Evolutionary conservation across 2,888 invertebrate species (phyloP), one percentile per base, ranked within the genome.

Genomic region (Hermaeophaga mercurialis): DNA sequence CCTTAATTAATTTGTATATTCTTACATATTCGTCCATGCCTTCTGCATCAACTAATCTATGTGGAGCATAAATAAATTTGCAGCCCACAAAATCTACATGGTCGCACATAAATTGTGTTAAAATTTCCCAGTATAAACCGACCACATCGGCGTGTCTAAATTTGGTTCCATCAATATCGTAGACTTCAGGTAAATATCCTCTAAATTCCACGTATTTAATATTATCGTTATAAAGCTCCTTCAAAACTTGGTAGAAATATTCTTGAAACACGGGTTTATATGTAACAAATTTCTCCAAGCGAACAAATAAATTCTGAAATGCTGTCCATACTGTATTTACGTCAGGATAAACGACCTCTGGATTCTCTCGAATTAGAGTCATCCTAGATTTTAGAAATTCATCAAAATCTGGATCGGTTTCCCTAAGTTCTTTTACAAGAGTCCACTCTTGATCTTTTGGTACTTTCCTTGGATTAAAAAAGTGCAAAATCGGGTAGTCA

Each of bases 171-270:
- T 84, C 76, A 6, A 84, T 73, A 17, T 84, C 83, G 65, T 85
- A 85, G 0, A 84, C 73, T 24, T 73, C 61, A 0, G 81, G 79
- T 8, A 86, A 70, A 0, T 80, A 78, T 0, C 82, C 76, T 22
- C 87, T 72, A 15, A 87, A 71, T 68, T 87, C 87, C 0, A 85
- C 68, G 64, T 86, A 87, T 65, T 82, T 79, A 3, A 87, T 81
- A 63, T 86, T 85, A 66, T 87, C 87, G 24, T 84, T 81, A 58
- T 82, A 80, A 4, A 84, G 73, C 62, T 86, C 84, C 59, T 80
- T 73, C 7, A 87, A 74, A 9, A 80, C 75, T 46, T 81, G 80
- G 44, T 82, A 82, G 59, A 83, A 82, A 61, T 82, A 82, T 24
- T 81, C 80, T 56, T 81, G 79, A 62, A 81, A 83, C 0, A 84